phyloP scores from a whole-genome alignment of 2,888 invertebrate species.

The Cheilosia soror region DNA sequence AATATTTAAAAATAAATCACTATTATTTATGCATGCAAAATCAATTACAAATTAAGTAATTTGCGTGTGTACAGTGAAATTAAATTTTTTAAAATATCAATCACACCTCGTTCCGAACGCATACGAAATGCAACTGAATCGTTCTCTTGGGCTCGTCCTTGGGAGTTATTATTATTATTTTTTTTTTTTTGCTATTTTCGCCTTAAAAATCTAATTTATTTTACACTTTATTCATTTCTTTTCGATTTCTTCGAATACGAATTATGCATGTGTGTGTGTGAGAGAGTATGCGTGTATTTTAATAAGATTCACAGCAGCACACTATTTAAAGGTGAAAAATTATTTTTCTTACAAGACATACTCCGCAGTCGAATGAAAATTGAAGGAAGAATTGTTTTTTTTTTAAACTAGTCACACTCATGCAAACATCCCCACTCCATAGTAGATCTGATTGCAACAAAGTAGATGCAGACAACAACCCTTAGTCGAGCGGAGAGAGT shows the following conservation, averaged over 20 bases:
- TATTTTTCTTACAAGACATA: conserved; percentile 71
- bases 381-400: conserved; percentile 43
- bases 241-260: conserved; percentile 26
- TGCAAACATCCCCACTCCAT: conserved; percentile 29
- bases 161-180: conserved; percentile 49
- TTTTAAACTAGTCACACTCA: conserved; percentile 14
- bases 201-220: conserved; percentile 68
- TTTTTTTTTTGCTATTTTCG: conserved; percentile 38
- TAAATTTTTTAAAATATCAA: conserved; percentile 49
- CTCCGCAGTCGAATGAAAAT: conserved; percentile 63
- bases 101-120: conserved; percentile 78
- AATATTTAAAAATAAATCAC: conserved; percentile 1
- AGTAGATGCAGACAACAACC: conserved; percentile 59
- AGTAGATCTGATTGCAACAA: conserved; percentile 56
- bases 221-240: conserved; percentile 59
- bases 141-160: conserved; percentile 74
- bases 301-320: conserved; percentile 33
- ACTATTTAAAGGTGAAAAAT: conserved; percentile 53
- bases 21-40: conserved; percentile 2
- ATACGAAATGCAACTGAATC: conserved; percentile 79
- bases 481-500: conserved; percentile 22
- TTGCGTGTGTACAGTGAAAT: conserved; percentile 2
- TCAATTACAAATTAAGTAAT: conserved; percentile 8
- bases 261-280: conserved; percentile 21
- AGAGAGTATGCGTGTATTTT: conserved; percentile 44